Evolutionary conservation across 2,888 invertebrate genomes (phyloP).

Genomic region (Lacanobia oleracea): DNA sequence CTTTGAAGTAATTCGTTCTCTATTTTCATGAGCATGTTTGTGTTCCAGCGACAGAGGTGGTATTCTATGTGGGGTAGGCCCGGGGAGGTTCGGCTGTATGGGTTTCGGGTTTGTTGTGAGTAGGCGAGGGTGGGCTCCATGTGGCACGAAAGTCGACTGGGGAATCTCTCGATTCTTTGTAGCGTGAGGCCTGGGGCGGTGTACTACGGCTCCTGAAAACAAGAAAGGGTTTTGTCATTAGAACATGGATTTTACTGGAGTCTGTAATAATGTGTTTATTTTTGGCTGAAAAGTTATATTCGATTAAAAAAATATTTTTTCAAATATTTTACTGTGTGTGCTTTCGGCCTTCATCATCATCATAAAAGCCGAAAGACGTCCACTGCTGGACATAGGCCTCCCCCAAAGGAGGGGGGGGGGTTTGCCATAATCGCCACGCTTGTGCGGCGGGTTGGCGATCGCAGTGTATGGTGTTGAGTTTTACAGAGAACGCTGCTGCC

Average conservation of each 20-base stretch:
- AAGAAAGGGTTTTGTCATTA: constrained; percentile 11
- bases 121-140: constrained; percentile 80
- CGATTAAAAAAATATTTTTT: too few species aligned
- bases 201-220: constrained; percentile 86
- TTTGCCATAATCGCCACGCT: too few species aligned
- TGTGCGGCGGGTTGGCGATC: too few species aligned
- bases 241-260: neutral
- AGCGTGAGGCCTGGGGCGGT: constrained; percentile 62
- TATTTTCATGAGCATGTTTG: constrained; percentile 93
- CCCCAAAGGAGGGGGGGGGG: too few species aligned
- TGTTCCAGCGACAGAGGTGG: constrained; percentile 77
- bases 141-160: constrained; percentile 70
- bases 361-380: too few species aligned
- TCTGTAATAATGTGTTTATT: neutral
- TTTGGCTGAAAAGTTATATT: neutral
- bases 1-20: constrained; percentile 94
- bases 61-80: constrained; percentile 81
- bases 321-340: too few species aligned
- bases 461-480: too few species aligned
- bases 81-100: constrained; percentile 76
- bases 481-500: too few species aligned
- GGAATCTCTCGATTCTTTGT: constrained; percentile 71
- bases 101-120: constrained; percentile 79
- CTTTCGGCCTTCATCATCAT: too few species aligned
- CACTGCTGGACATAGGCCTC: too few species aligned